phyloP scores from a whole-genome alignment of 2,113 vertebrate species.

The Gobiocypris rarus region DNA sequence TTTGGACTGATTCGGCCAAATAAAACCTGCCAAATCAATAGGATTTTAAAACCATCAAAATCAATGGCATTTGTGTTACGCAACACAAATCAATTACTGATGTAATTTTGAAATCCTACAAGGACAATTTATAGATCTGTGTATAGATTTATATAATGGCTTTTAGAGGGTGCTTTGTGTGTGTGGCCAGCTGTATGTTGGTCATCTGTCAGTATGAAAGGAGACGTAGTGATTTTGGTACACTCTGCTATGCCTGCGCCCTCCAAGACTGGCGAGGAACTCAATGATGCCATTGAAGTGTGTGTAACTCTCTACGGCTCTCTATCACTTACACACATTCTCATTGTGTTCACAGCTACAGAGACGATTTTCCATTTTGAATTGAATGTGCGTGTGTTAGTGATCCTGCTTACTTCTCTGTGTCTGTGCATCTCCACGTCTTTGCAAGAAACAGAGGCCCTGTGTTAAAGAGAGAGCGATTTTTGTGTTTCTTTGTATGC shows the following conservation, averaged over 20 bases:
- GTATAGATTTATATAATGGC: not conserved
- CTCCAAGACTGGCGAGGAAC: constrained; percentile 7
- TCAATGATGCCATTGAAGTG: constrained; percentile 44
- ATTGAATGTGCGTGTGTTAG: not conserved
- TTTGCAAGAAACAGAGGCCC: not conserved
- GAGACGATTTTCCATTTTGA: not conserved
- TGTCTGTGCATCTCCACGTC: not conserved
- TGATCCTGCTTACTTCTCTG: not conserved
- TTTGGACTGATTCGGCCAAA: not conserved
- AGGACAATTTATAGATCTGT: constrained; percentile 27
- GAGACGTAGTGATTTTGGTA: constrained; percentile 28
- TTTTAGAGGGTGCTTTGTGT: not conserved
- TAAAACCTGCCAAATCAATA: not conserved
- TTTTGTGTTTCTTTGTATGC: constrained; percentile 29
- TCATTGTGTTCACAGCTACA: not conserved
- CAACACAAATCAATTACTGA: constrained; percentile 26
- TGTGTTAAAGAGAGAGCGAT: constrained; percentile 18
- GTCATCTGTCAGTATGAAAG: constrained; percentile 5
- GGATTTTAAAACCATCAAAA: too few species aligned
- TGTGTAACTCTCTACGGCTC: not conserved
- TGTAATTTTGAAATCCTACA: not conserved
- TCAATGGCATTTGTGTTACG: not conserved
- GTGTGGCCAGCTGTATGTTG: not conserved
- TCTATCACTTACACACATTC: constrained; percentile 5
- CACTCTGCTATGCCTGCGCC: not conserved